Conservation (phyloP, 2,888 invertebrate species). For the Pharmacophagus antenor region DNA sequence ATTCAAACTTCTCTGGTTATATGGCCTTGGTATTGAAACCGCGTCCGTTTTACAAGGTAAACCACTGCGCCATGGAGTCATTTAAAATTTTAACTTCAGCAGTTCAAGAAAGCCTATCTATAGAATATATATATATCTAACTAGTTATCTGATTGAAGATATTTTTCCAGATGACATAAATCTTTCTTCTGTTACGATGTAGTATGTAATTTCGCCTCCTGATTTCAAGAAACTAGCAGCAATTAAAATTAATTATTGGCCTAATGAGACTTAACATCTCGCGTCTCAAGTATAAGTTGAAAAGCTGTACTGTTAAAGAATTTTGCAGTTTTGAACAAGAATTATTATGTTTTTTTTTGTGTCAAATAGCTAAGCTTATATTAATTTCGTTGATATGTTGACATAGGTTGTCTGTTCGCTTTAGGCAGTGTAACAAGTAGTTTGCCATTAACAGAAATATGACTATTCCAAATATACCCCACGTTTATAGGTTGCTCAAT, state of each 20-base stretch:
- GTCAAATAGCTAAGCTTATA: not conserved
- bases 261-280: not conserved
- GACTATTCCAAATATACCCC: not conserved
- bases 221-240: not conserved
- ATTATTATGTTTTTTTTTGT: not conserved
- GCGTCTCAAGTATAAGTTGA: not conserved
- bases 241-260: slow-evolving; percentile 1
- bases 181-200: not conserved
- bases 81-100: too few species aligned
- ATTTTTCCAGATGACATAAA: not conserved
- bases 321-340: not conserved
- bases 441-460: too few species aligned
- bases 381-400: too few species aligned
- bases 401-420: too few species aligned
- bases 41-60: not conserved
- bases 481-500: not conserved
- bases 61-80: not conserved
- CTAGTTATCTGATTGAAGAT: too few species aligned
- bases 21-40: not conserved
- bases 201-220: not conserved
- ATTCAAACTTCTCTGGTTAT: not conserved
- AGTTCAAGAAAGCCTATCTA: too few species aligned
- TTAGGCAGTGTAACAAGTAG: too few species aligned
- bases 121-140: too few species aligned
- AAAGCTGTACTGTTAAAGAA: not conserved